Conservation (phyloP, 2,888 invertebrate species). For the Exocentrus adspersus region DNA sequence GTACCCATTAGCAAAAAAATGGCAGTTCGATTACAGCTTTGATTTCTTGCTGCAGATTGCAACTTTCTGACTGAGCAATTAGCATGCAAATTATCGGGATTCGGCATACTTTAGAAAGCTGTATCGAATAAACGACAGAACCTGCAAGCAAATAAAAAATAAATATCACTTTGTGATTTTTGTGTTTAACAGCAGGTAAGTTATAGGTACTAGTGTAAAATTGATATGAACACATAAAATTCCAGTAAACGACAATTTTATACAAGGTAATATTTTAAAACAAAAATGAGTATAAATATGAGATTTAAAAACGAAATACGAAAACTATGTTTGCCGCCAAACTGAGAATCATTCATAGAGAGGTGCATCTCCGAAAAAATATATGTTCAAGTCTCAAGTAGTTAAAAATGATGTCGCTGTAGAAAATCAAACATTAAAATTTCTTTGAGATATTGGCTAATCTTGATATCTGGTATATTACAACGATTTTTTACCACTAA, state of each 20-base stretch:
- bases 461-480: no score
- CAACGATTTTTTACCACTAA: no score
- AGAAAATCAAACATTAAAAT: no score
- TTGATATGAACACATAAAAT: conserved; percentile 38
- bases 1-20: not conserved
- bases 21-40: not conserved
- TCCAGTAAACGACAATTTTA: conserved; percentile 29
- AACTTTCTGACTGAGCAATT: no score
- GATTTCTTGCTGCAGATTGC: no score
- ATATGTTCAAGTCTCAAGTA: no score
- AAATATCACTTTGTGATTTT: not conserved
- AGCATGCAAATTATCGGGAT: not conserved
- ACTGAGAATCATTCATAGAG: no score
- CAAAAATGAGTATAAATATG: not conserved
- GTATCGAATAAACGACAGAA: not conserved
- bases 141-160: not conserved
- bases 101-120: not conserved
- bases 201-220: conserved; percentile 26
- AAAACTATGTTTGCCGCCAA: not conserved
- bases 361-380: no score
- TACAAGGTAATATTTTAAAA: conserved; percentile 11
- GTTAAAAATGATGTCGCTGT: no score
- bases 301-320: not conserved
- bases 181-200: not conserved
- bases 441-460: no score